Base-by-base conservation (phyloP, 2,113 vertebrate species). In the Saguinus imperator region DNA sequence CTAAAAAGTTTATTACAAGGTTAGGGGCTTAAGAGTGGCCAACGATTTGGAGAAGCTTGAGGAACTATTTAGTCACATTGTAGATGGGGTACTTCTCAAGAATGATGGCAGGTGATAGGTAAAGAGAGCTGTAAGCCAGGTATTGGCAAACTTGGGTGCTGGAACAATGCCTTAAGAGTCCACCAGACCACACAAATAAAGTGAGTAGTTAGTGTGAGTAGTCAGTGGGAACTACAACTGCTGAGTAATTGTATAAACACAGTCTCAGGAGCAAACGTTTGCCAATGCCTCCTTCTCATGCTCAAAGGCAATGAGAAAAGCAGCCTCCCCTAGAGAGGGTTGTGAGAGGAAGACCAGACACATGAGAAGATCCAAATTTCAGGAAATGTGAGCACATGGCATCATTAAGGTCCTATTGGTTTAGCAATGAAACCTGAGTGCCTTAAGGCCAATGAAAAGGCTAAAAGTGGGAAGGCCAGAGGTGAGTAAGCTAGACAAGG, bases 161-260 rank as follows among this genome's bases (percentile, higher is more conserved):
- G 57, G 20, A 48, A 72, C 45, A 84, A 8, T 4, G 27, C 58
- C 32, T 73, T 35, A 18, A 72, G 40, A 79, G 40, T 14, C 89
- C 25, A n/a, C 18, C 7, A 45, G 61, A 48, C 52, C 37, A 70
- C 1, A 37, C 5, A 8, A 8, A 12, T 0, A 2, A 64, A 50
- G 40, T 75, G 14, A 94, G 20, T 20, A 70, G 32, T n/a, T 37
- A 5, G 5, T 27, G 0, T 18, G 9, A 70, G 35, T 3, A 64
- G 50, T 45, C 58, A 75, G 20, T 20, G 25, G 32, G 17, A 89
- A 50, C 20, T 8, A 27, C 70, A 50, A 25, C 66, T 86, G 32
- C 73, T 57, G 18, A 88, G 52, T 73, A 72, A 52, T 29, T 32
- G 16, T 20, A 48, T 21, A 79, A 48, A 29, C 23, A 32, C 37